phyloP scores from a whole-genome alignment of 1,140 invertebrate genomes.

The Ruditapes philippinarum region DNA sequence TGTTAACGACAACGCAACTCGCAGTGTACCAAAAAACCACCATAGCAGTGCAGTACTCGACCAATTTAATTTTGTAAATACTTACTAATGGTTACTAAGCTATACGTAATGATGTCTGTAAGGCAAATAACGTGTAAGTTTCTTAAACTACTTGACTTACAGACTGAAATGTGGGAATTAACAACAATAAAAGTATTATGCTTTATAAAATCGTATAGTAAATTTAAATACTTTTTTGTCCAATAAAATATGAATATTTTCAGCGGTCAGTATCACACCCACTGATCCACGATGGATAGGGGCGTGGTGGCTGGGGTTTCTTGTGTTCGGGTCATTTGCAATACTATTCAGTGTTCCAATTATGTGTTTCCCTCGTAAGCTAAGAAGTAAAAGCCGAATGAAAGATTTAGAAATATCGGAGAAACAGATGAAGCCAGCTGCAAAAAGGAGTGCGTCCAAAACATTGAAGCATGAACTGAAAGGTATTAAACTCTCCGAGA shows the following conservation, averaged over 20 bases:
- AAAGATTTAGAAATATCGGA: neutral
- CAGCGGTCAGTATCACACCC: slow-evolving; percentile 72
- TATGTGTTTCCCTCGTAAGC: slow-evolving; percentile 92
- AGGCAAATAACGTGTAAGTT: too few species aligned
- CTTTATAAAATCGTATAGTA: too few species aligned
- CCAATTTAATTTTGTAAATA: too few species aligned
- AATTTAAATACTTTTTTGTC: too few species aligned
- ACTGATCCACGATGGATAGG: slow-evolving; percentile 91
- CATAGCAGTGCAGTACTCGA: too few species aligned
- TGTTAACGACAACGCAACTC: too few species aligned
- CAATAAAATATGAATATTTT: slow-evolving; percentile 14
- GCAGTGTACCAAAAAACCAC: too few species aligned
- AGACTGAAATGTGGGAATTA: too few species aligned
- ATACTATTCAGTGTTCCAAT: slow-evolving; percentile 94
- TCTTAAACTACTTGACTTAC: too few species aligned
- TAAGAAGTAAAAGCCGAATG: slow-evolving; percentile 64
- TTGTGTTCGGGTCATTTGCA: slow-evolving; percentile 92
- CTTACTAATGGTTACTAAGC: too few species aligned
- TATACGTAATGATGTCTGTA: too few species aligned
- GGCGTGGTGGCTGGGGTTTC: slow-evolving; percentile 98
- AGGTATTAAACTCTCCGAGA: neutral
- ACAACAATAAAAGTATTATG: too few species aligned
- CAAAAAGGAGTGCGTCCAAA: neutral
- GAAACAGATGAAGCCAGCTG: neutral
- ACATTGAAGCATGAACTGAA: neutral